Percentiles rank a stretch among this genome's conserved stretches.
Evolutionary conservation across 2,888 invertebrate species (phyloP).

Genomic region (Platycnemis pennipes): DNA sequence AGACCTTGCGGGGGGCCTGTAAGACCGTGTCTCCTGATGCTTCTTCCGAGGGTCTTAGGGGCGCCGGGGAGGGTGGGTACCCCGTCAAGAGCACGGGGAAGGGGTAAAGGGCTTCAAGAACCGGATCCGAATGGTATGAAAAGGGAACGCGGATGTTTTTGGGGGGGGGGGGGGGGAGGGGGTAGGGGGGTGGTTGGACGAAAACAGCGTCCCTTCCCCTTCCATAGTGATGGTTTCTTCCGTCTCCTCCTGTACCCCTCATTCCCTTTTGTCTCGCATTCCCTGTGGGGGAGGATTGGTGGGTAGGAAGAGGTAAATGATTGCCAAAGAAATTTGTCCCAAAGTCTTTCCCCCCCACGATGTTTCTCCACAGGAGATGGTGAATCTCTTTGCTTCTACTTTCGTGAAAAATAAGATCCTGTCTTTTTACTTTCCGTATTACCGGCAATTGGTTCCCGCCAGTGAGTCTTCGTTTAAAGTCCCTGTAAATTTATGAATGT

Average conservation of each 20-base stretch:
- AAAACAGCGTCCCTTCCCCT: not conserved
- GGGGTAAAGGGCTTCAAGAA: not conserved
- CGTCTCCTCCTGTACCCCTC: not conserved
- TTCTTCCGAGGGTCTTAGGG: slow-evolving; percentile 7
- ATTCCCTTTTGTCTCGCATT: not conserved
- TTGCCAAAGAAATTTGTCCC: not conserved
- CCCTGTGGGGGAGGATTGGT: not conserved
- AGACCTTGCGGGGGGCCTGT: slow-evolving; percentile 36
- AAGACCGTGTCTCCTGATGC: slow-evolving; percentile 40
- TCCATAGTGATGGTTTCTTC: not conserved
- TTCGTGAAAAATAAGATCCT: too few species aligned
- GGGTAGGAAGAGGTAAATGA: not conserved
- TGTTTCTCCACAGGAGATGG: not conserved
- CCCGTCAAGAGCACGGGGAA: not conserved
- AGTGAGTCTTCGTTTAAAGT: too few species aligned
- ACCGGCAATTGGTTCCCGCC: too few species aligned
- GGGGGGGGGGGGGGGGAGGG: not conserved
- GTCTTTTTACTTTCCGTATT: too few species aligned
- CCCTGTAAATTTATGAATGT: too few species aligned
- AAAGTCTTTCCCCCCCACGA: not conserved
- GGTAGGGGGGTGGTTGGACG: not conserved
- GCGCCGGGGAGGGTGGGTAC: not conserved
- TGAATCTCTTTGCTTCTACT: too few species aligned
- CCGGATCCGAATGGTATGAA: slow-evolving; percentile 25
- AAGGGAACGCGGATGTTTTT: not conserved